Evolutionary conservation across 2,113 vertebrate species (phyloP), one percentile per base, ranked within the genome.

Genomic region (Pomatostomus ruficeps): DNA sequence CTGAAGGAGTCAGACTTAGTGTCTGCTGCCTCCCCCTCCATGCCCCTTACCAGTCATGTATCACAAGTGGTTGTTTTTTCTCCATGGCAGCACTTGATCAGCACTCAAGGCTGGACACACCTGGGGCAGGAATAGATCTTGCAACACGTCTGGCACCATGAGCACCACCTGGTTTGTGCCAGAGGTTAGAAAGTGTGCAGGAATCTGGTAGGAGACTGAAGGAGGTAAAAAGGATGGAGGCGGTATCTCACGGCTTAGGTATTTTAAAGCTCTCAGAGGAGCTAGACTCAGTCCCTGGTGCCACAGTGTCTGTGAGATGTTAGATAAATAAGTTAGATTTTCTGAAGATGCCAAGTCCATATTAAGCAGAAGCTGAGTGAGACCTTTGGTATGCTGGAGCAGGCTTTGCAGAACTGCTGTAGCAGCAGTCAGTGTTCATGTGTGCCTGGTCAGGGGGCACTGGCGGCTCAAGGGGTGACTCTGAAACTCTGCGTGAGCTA

Each of bases 71-170:
- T 14, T 79, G 52, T 4, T 28, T 79, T 86, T 88, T 61, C 52
- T 92, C 21, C 28, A 22, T 29, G 42, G 9, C 21, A 75, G 49
- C 29, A 18, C 31, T 66, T 42, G 33, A 26, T 65, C 79, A 46
- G 0, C 2, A 4, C 67, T 33, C 28, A 26, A 15, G 31, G 28
- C 23, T 76, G 58, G 77, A 57, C 31, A 59, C 36, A 3, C 33
- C 14, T 22, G 52, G 31, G 25, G 14, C 25, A 62, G 75, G 66
- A 82, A 49, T 1, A 18, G 70, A 14, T 35, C 1, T 0, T 20
- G 74, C 68, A 55, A 31, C 4, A 1, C 0, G 0, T 11, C 51
- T 43, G 68, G 51, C 59, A 45, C 25, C 3, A 0, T 3, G 38
- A 86, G 42, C 29, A 3, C 22, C 4, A 7, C 35, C 33, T 31